phyloP scores from a whole-genome alignment of 1,140 invertebrate species.

The Papilio machaon region DNA sequence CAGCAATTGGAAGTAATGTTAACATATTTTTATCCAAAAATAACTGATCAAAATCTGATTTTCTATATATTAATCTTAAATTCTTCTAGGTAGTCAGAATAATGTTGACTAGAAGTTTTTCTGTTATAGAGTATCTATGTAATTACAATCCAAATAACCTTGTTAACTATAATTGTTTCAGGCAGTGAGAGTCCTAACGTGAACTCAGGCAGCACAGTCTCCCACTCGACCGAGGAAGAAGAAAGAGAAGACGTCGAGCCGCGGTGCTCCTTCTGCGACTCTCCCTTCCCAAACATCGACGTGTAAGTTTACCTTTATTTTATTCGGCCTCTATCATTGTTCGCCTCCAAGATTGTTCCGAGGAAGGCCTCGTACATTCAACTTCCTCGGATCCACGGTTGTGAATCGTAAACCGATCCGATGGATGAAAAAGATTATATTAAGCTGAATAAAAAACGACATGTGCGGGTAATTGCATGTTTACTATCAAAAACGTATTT shows the following conservation, averaged over 20 bases:
- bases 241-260: conserved; percentile 72
- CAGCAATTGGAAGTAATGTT: background rate
- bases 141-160: background rate
- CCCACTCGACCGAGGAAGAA: conserved; percentile 65
- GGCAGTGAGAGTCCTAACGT: conserved; percentile 60
- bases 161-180: conserved; percentile 50
- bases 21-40: background rate
- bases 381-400: no score
- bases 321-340: no score
- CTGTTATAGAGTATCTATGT: background rate
- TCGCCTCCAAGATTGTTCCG: no score
- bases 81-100: no score
- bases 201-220: conserved; percentile 47
- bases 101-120: background rate
- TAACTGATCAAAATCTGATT: no score
- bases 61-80: no score
- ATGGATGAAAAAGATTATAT: conserved; percentile 4
- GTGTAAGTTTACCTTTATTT: conserved; percentile 60
- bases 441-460: background rate
- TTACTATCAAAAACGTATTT: background rate
- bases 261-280: conserved; percentile 72
- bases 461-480: background rate
- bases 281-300: conserved; percentile 74
- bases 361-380: no score
- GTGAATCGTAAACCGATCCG: background rate